These are phyloP conservation scores for Nasua narica DNA, from an alignment of 2,797 vertebrate genomes.

Conservation along the genomic window DNA sequence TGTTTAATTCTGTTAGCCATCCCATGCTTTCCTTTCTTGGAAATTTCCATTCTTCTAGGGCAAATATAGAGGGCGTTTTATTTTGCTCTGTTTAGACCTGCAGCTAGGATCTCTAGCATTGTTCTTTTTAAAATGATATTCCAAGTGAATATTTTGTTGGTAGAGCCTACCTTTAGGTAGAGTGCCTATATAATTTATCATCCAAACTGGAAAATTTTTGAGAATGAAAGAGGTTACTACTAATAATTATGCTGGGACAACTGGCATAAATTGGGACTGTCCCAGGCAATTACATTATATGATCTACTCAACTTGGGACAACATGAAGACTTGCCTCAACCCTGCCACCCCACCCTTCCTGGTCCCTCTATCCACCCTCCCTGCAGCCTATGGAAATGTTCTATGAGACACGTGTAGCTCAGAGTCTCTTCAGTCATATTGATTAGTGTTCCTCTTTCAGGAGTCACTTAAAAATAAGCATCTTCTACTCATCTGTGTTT, in stretches of 20 bases:
- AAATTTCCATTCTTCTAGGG: not conserved
- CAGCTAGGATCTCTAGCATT: not conserved
- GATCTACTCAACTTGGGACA: not conserved
- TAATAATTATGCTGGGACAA: not conserved
- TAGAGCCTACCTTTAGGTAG: not conserved
- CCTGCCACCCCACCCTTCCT: not conserved
- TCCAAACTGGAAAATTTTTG: not conserved
- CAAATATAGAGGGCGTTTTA: not conserved
- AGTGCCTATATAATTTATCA: not conserved
- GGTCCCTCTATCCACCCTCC: not conserved
- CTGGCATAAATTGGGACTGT: not conserved
- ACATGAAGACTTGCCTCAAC: not conserved
- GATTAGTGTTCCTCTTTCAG: not conserved
- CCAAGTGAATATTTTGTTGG: not conserved
- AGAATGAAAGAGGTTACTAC: not conserved
- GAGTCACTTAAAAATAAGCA: constrained; percentile 6
- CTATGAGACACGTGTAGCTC: not conserved
- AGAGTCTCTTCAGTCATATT: not conserved
- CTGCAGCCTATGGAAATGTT: not conserved
- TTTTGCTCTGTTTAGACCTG: not conserved
- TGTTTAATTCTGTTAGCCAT: not conserved
- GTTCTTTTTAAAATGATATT: not conserved
- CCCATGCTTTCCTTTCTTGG: not conserved
- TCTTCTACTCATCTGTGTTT: not conserved
- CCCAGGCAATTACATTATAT: not conserved